phyloP scores from a whole-genome alignment of 2,797 vertebrate species.

The Cichlasoma orientale region DNA sequence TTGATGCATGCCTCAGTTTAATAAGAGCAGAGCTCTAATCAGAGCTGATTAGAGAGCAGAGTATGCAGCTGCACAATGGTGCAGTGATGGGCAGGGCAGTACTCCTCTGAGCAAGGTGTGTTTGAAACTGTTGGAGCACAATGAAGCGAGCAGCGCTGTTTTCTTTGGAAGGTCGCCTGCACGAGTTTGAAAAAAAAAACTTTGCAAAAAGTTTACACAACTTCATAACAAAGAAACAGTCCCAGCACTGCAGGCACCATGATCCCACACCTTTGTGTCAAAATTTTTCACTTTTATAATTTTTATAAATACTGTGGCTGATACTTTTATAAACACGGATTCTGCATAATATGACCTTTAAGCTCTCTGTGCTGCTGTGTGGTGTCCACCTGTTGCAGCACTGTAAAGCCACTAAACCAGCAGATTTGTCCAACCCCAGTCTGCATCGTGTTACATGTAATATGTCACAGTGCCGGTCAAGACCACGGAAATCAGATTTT shows the following conservation, averaged over 20 bases:
- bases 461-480: background rate
- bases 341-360: background rate
- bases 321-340: background rate
- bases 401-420: background rate
- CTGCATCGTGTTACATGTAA: background rate
- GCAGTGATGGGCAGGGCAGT: slow-evolving; percentile 26
- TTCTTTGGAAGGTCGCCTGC: background rate
- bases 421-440: background rate
- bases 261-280: background rate
- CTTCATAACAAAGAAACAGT: background rate
- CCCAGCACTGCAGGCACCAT: background rate
- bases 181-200: background rate
- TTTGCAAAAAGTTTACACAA: background rate
- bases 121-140: slow-evolving; percentile 28
- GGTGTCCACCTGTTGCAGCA: background rate
- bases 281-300: background rate
- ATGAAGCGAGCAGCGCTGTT: slow-evolving; percentile 10
- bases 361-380: background rate
- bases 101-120: slow-evolving; percentile 48
- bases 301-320: background rate
- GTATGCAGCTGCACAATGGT: slow-evolving; percentile 21
- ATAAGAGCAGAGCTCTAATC: slow-evolving; percentile 60
- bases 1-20: slow-evolving; percentile 49
- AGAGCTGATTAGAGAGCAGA: slow-evolving; percentile 62
- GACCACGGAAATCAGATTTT: background rate